phyloP scores from a whole-genome alignment of 2,888 invertebrate genomes.

The Drosophila histrio region DNA sequence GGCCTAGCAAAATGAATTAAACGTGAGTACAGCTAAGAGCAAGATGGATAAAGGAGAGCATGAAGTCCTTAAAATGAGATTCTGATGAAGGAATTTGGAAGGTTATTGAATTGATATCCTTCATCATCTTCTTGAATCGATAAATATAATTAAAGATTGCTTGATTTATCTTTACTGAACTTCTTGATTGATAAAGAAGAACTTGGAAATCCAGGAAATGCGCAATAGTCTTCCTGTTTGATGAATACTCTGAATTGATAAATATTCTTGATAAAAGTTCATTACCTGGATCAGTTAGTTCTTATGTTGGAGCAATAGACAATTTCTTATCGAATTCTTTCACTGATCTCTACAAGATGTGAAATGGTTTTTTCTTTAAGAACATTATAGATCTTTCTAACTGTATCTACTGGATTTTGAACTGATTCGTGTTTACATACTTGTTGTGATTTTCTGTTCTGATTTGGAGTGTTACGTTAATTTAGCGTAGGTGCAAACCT shows the following conservation, averaged over 20 bases:
- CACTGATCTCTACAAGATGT: not conserved
- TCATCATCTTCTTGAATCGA: not conserved
- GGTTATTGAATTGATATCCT: not conserved
- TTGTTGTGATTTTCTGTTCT: conserved; percentile 16
- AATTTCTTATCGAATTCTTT: not conserved
- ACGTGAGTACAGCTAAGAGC: conserved; percentile 10
- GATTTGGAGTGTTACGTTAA: conserved; percentile 51
- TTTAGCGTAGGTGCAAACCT: conserved; percentile 82
- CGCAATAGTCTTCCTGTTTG: not conserved
- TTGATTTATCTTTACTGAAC: not conserved
- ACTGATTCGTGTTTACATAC: conserved; percentile 28
- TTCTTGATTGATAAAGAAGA: not conserved
- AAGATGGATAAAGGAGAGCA: conserved; percentile 7
- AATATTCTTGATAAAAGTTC: too few species aligned
- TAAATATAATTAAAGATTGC: not conserved
- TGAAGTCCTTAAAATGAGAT: not conserved
- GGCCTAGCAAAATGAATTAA: conserved; percentile 17
- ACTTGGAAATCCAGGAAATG: not conserved
- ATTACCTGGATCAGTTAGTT: too few species aligned
- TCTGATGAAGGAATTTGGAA: conserved; percentile 7
- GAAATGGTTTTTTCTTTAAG: not conserved
- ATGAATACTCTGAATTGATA: too few species aligned
- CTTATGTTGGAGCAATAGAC: too few species aligned
- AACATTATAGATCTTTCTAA: not conserved
- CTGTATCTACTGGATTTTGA: not conserved